Conservation (phyloP, 2,113 vertebrate species). For the Morone chrysops region DNA sequence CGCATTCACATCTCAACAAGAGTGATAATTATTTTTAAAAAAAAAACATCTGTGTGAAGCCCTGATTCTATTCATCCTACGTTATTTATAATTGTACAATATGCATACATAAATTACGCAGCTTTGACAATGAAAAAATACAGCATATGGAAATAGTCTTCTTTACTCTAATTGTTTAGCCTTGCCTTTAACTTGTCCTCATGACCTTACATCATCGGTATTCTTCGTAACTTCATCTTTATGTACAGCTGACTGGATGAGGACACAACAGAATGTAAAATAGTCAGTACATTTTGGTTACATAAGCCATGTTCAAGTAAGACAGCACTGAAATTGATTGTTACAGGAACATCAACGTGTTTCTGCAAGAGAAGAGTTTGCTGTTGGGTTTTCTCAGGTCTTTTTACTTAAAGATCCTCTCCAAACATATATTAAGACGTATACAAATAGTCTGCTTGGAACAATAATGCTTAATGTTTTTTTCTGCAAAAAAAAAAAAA, state of each 20-base stretch:
- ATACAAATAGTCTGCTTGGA: too few relatives aligned
- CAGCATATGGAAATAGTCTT: constrained; percentile 59
- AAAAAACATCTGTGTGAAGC: constrained; percentile 31
- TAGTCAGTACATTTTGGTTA: constrained; percentile 12
- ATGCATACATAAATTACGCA: constrained; percentile 51
- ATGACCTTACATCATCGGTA: background rate
- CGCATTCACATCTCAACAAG: constrained; percentile 54
- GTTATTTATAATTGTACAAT: constrained; percentile 49
- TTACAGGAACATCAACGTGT: background rate
- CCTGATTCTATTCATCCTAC: constrained; percentile 42
- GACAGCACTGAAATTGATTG: background rate
- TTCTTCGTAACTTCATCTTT: constrained; percentile 16
- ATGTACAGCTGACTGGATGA: constrained; percentile 39
- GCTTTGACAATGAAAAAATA: constrained; percentile 67
- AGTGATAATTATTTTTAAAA: constrained; percentile 22
- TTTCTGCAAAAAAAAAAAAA: too few relatives aligned
- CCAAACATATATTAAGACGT: too few relatives aligned
- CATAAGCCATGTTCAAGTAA: background rate
- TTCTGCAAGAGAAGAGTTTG: background rate
- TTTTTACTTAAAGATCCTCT: too few relatives aligned
- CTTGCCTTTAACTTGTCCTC: constrained; percentile 5
- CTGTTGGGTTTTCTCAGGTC: background rate
- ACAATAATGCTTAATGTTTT: too few relatives aligned
- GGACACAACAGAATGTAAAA: background rate
- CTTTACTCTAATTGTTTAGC: constrained; percentile 27